These are phyloP conservation scores for Drosophila algonquin DNA, from an alignment of 2,888 invertebrate species.

Conservation along the genomic window DNA sequence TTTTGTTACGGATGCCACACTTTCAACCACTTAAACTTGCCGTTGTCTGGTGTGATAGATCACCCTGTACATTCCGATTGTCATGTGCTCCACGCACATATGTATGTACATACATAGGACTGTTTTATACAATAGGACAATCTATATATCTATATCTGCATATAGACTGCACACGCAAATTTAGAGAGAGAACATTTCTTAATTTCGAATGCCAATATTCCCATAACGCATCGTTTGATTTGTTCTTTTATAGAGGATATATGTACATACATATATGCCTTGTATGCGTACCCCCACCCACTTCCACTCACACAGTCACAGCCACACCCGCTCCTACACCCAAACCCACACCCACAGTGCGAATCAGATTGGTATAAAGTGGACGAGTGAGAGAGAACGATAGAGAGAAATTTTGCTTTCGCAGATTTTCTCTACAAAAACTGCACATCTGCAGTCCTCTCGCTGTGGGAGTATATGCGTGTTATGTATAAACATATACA, in stretches of 20 bases:
- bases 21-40: neutral
- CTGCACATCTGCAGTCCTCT: neutral
- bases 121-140: neutral
- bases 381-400: neutral
- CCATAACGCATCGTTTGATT: slow-evolving; percentile 60
- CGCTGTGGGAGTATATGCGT: neutral
- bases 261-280: neutral
- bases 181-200: slow-evolving; percentile 54
- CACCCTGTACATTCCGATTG: slow-evolving; percentile 29
- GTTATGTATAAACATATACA: neutral
- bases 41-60: neutral
- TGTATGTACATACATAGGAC: slow-evolving; percentile 4
- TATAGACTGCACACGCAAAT: slow-evolving; percentile 26
- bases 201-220: slow-evolving; percentile 74
- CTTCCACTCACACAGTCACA: no score
- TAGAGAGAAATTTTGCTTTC: slow-evolving; percentile 15
- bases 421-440: slow-evolving; percentile 8
- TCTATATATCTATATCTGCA: slow-evolving; percentile 3
- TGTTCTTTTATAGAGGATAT: slow-evolving; percentile 27
- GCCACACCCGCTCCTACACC: no score
- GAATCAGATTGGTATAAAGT: slow-evolving; percentile 9
- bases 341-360: neutral
- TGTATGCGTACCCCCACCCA: no score
- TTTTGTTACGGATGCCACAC: neutral
- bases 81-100: slow-evolving; percentile 37